Conservation (phyloP, 2,113 vertebrate genomes). For the Antennarius striatus region DNA sequence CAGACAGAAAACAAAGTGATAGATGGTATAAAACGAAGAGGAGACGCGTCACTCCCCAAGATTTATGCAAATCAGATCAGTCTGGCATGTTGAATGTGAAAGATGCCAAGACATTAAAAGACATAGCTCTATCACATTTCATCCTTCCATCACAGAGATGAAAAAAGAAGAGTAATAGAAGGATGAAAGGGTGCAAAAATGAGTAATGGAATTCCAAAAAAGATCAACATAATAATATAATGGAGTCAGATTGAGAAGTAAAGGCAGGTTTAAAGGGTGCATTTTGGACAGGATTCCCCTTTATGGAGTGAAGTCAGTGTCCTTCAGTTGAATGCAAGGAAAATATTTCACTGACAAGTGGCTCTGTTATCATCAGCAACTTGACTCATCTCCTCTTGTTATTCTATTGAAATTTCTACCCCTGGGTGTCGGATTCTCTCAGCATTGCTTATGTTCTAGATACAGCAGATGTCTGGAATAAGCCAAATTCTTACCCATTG, state of each 20-base stretch:
- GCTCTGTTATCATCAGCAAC: slow-evolving; percentile 2
- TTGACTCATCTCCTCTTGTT: neutral
- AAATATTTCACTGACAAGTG: slow-evolving; percentile 25
- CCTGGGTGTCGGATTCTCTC: neutral
- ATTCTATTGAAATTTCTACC: neutral
- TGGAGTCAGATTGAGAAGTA: too few species aligned
- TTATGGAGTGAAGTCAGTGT: slow-evolving; percentile 35
- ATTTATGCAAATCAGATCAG: slow-evolving; percentile 14
- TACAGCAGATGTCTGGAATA: neutral
- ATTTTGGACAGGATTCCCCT: slow-evolving; percentile 35
- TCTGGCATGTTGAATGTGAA: slow-evolving; percentile 10
- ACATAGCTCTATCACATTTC: neutral
- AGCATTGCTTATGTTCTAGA: slow-evolving; percentile 17
- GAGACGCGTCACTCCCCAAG: neutral
- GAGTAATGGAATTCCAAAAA: too few species aligned
- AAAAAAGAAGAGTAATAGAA: too few species aligned
- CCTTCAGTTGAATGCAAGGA: slow-evolving; percentile 11
- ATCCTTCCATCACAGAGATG: too few species aligned
- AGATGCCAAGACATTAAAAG: neutral
- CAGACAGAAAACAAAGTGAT: slow-evolving; percentile 15
- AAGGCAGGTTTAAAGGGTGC: neutral
- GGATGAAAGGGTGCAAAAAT: too few species aligned
- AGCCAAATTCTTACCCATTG: slow-evolving; percentile 3
- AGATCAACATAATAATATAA: too few species aligned
- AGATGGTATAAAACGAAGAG: neutral